Evolutionary conservation across 1,140 invertebrate genomes (phyloP), one percentile per base, ranked within the genome.

Genomic region (Aphaenogaster floridana): DNA sequence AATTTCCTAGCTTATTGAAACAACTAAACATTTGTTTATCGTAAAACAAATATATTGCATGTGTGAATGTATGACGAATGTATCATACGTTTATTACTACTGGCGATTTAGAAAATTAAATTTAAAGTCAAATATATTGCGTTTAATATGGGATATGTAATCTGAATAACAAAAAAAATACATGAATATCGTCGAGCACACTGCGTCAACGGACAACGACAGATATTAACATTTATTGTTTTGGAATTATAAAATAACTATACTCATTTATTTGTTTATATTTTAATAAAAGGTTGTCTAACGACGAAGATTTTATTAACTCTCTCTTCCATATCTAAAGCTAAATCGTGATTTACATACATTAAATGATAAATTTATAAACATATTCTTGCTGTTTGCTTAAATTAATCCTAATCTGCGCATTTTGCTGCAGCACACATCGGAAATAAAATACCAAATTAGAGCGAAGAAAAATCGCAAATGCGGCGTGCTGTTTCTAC

Each of bases 21-120:
- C 4, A 78, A 78, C 4, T 63, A 8, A 45, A 78, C 3, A 77
- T 17, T 36, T 13, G n/a, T 63, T 61, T 61, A 77, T 77, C n/a
- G 3, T 45, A 6, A 28, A 15, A 21, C 4, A 5, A 42, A 21
- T 39, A 54, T 52, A 36, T 39, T 57, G 3, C 39, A 21, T 21
- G 21, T 21, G 21, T 21, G 21, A 21, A 21, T 21, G 21, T 21
- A 21, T 21, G 21, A 21, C 21, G 21, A 21, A 21, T 21, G 21
- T 21, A 21, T 21, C 21, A 21, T 21, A 21, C 21, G 21, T 21
- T 21, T 21, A 21, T 21, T 21, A 21, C 21, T 21, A 21, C 21
- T 21, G 21, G 21, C 21, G 21, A 21, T 21, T 21, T 21, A 21
- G 0, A 21, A 21, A 21, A 21, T 21, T 21, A 21, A 21, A 21